Conservation (phyloP, 2,113 vertebrate genomes). For the Ramphastos sulfuratus region DNA sequence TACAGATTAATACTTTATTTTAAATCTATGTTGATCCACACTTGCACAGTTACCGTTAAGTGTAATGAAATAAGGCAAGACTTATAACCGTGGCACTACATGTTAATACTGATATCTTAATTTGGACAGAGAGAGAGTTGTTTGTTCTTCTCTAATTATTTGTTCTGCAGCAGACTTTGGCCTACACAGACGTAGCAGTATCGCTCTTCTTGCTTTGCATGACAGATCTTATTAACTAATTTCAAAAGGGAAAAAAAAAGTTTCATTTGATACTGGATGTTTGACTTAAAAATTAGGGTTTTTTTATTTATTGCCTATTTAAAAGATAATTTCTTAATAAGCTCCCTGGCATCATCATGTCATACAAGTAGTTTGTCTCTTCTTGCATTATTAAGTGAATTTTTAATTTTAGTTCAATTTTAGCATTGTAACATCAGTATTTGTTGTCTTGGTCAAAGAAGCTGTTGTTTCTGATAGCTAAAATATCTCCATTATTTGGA, state of each 20-base stretch:
- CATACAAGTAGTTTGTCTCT: neutral
- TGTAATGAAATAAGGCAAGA: slow-evolving; percentile 93
- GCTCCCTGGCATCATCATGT: neutral
- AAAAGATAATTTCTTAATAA: neutral
- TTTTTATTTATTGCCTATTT: neutral
- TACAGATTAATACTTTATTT: slow-evolving; percentile 93
- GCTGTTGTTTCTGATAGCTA: neutral
- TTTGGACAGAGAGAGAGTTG: slow-evolving; percentile 65
- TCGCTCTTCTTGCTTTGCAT: slow-evolving; percentile 63
- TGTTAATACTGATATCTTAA: slow-evolving; percentile 87
- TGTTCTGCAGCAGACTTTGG: slow-evolving; percentile 90
- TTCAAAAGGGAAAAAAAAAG: neutral
- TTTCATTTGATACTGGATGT: neutral
- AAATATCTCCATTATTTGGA: neutral
- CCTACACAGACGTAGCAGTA: slow-evolving; percentile 77
- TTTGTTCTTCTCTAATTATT: slow-evolving; percentile 74
- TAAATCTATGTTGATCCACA: slow-evolving; percentile 85
- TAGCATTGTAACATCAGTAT: neutral
- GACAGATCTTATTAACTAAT: slow-evolving; percentile 27
- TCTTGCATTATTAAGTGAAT: neutral
- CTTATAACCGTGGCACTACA: slow-evolving; percentile 84
- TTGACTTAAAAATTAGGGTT: neutral
- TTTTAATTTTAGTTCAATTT: neutral
- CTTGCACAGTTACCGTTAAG: slow-evolving; percentile 89
- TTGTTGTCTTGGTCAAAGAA: neutral